phyloP scores from a whole-genome alignment of 2,888 invertebrate species.

The Amblyteles armatorius region DNA sequence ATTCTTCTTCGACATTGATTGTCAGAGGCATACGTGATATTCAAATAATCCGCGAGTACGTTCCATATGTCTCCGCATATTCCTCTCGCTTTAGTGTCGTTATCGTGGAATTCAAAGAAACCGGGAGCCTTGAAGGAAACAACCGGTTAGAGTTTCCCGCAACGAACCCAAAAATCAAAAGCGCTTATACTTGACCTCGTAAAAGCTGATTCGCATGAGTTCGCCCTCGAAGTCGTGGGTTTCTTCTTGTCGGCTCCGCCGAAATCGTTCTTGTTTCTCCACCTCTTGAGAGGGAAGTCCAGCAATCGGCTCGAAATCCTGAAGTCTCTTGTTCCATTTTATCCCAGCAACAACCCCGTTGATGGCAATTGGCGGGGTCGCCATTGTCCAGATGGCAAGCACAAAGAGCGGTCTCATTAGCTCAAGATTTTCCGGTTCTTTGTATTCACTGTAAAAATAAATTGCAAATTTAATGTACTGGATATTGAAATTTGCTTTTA shows the following conservation, averaged over 20 bases:
- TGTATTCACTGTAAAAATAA: neutral
- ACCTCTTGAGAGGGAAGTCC: neutral
- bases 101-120: constrained; percentile 19
- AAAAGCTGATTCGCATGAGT: neutral
- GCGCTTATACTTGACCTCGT: neutral
- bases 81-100: constrained; percentile 35
- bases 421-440: neutral
- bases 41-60: constrained; percentile 26
- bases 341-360: neutral
- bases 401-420: neutral
- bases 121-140: neutral
- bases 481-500: too few relatives aligned
- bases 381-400: neutral
- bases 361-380: neutral
- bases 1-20: neutral
- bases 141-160: too few relatives aligned
- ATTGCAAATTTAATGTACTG: too few relatives aligned
- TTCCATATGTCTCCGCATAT: constrained; percentile 41
- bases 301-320: neutral
- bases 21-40: constrained; percentile 43
- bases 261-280: neutral
- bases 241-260: neutral
- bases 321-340: constrained; percentile 8
- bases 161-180: neutral
- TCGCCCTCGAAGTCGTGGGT: constrained; percentile 11